phyloP scores from a whole-genome alignment of 1,140 invertebrate genomes.

The Neodiprion pinetum region DNA sequence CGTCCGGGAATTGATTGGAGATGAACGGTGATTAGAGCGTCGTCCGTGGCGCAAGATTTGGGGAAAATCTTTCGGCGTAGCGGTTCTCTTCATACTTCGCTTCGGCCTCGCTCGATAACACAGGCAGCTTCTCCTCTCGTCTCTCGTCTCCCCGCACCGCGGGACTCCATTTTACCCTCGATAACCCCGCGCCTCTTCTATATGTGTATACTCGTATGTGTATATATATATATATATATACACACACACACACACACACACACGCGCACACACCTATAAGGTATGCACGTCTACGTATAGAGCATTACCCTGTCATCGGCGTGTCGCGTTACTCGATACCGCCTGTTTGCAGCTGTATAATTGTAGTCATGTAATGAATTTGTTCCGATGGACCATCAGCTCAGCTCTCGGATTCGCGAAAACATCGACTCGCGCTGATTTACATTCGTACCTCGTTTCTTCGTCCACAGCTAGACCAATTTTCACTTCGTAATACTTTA shows the following conservation, averaged over 20 bases:
- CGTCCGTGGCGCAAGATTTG: no score
- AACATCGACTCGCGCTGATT: background rate
- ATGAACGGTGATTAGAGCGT: no score
- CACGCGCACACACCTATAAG: no score
- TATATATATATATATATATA: no score
- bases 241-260: no score
- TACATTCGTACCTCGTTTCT: no score
- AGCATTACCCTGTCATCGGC: background rate
- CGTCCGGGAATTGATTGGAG: no score
- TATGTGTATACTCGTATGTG: no score
- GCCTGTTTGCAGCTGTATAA: conserved; percentile 7
- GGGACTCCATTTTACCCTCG: background rate
- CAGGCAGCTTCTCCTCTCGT: background rate
- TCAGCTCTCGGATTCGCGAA: background rate
- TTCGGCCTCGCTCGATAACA: background rate
- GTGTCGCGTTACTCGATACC: conserved; percentile 8
- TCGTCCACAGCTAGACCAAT: no score
- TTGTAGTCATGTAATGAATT: background rate
- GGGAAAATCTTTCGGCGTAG: no score
- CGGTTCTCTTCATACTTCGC: background rate
- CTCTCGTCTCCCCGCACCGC: background rate
- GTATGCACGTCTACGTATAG: no score
- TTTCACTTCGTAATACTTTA: no score
- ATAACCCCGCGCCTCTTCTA: background rate
- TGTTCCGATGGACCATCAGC: background rate